Base-by-base conservation (phyloP, 2,797 vertebrate genomes). In the Mareca strepera region DNA sequence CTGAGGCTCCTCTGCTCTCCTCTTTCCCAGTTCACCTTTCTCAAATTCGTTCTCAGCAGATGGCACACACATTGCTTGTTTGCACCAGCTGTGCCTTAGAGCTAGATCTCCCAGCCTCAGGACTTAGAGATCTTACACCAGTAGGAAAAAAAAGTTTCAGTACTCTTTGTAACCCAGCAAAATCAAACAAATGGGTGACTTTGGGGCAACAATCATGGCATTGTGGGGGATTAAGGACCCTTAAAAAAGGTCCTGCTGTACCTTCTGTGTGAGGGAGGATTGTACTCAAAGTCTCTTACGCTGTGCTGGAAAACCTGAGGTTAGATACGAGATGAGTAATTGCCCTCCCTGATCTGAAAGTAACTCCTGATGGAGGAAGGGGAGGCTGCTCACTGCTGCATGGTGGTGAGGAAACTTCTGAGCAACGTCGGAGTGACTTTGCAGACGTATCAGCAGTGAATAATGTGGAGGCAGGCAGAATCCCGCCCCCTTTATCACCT, bases 401-500 rank as follows among this genome's bases (percentile, higher is more conserved):
- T 73, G 14, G 37, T 33, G 39, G 2, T 59, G 59, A 80, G 46
- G 90, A 89, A 91, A 83, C 66, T n/a, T 72, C 48, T 85, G 81
- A 73, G 86, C 52, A 75, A 69, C 78, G 41, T 52, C 77, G 44
- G 29, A 10, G 60, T 89, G 88, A 88, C 90, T 53, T 72, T 20
- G 75, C 78, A 63, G 78, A 77, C 0, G 1, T 55, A 67, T 74
- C 21, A 95, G 83, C 83, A 46, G 74, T 93, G 92, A 92, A 72
- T 93, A 92, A 94, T 48, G 31, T 0, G 0, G 15, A 84, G 37
- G 39, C 2, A 1, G 52, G 74, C 78, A 35, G 23, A 68, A 87
- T 89, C 81, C 72, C 6, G 0, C 78, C 13, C 44, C 52, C 78
- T 82, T 87, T 94, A 90, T 92, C 90, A 53, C 70, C 88, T 89